Evolutionary conservation across 2,797 vertebrate species (phyloP), one percentile per base, ranked within the genome.

Genomic region (Trematomus bernacchii): DNA sequence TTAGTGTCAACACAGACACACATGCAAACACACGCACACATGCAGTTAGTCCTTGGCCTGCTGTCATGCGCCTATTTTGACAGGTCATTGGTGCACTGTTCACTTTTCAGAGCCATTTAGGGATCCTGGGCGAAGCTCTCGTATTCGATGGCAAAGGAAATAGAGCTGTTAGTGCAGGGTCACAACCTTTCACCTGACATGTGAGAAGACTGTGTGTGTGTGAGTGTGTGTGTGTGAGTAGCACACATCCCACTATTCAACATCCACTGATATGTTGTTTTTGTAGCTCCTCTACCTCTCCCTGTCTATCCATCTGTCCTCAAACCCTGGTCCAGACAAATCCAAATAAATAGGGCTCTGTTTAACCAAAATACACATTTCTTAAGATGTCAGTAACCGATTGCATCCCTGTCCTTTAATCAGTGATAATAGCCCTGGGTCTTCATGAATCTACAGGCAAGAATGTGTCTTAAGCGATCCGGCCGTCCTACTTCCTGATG

Each of bases 111-210:
- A 78, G 40, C 62, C 52, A 59, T 76, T 84, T 62, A 50, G 60
- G 60, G 58, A 78, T 66, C 30, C 54, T 30, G 57, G 58, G 61
- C 33, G 72, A 85, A 71, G 66, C 43, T 42, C 73, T 71, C 59
- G 0, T 77, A 81, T 85, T 89, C 44, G 3, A 58, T 80, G 71
- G 76, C 71, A 86, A 80, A 83, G 77, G 83, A 89, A 93, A 86
- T 75, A 81, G 85, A 92, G 89, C 73, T 82, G 83, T 87, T 82
- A 52, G 68, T 73, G 63, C 57, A 23, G 80, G 89, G 87, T 91
- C 83, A 59, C 52, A 13, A 89, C 88, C 88, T 90, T 76, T 83
- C 46, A 85, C 82, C 85, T 75, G 84, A 82, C 80, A 90, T 85
- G 61, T 66, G 89, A 92, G 90, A 89, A 62, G 83, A 37, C 47